A percentile compares a stretch with the other conserved stretches of the same genome.
Evolutionary conservation across 2,888 invertebrate species (phyloP).

Genomic region (Drosophila atroscutellata): DNA sequence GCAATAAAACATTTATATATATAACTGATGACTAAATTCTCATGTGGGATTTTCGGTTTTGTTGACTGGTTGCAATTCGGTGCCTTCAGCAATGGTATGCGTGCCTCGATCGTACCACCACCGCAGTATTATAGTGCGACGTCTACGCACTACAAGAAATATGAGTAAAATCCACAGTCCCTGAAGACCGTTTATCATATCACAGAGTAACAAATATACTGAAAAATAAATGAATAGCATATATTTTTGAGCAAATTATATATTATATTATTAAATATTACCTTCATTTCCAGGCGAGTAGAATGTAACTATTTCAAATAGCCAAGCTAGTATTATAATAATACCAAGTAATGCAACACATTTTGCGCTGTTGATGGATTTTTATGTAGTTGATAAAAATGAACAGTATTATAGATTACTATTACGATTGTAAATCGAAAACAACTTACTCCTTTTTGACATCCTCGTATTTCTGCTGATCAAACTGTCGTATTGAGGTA

Average conservation of each 20-base stretch:
- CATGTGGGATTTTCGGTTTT: constrained; percentile 56
- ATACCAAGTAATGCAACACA: constrained; percentile 86
- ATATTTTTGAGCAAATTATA: background rate
- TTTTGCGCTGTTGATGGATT: constrained; percentile 72
- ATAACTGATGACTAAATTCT: constrained; percentile 28
- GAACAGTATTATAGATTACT: background rate
- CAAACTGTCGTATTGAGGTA: constrained; percentile 42
- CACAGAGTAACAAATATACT: constrained; percentile 87
- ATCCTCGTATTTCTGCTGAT: constrained; percentile 78
- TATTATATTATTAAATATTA: background rate
- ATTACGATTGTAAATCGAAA: background rate
- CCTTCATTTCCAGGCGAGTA: constrained; percentile 82
- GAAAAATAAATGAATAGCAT: constrained; percentile 29
- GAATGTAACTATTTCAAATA: constrained; percentile 89
- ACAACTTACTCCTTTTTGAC: constrained; percentile 83
- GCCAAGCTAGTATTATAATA: constrained; percentile 90
- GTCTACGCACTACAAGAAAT: constrained; percentile 86
- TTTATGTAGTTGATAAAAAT: background rate
- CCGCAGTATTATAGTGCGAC: constrained; percentile 80
- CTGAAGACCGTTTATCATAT: constrained; percentile 89
- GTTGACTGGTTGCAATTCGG: constrained; percentile 62
- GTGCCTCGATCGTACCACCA: constrained; percentile 85
- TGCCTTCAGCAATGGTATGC: constrained; percentile 72
- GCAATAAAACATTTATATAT: constrained; percentile 74
- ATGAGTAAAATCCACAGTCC: constrained; percentile 89